Conservation (phyloP, 1,140 invertebrate species). For the Spodoptera litura region DNA sequence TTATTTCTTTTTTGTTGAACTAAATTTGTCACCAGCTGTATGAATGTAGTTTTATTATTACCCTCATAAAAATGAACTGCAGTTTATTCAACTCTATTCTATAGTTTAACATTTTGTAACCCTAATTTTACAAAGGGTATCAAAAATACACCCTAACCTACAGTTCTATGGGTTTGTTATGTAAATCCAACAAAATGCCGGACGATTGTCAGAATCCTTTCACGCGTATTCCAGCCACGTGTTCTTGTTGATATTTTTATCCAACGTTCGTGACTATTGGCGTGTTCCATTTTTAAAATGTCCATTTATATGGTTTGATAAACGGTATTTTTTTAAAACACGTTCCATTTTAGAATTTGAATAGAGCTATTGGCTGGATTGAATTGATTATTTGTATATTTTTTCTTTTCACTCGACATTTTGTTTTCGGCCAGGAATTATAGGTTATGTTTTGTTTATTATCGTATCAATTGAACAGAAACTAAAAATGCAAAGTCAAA, state of each 20-base stretch:
- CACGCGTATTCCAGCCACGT: slow-evolving; percentile 17
- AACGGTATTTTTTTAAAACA: slow-evolving; percentile 1
- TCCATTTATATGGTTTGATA: slow-evolving; percentile 45
- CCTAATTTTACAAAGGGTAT: neutral
- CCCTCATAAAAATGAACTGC: too few species aligned
- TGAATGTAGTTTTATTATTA: too few species aligned
- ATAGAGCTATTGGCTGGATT: neutral
- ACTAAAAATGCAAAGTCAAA: too few species aligned
- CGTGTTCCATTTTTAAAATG: slow-evolving; percentile 36
- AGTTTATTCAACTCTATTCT: neutral
- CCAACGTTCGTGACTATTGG: slow-evolving; percentile 24
- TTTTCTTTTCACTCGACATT: too few species aligned
- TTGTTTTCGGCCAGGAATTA: too few species aligned
- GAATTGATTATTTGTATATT: too few species aligned
- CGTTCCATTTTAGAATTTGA: slow-evolving; percentile 38
- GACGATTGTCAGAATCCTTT: slow-evolving; percentile 19
- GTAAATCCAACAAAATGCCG: neutral
- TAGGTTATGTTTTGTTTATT: too few species aligned
- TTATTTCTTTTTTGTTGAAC: too few species aligned
- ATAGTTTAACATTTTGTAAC: neutral
- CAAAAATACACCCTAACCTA: neutral
- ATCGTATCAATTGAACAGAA: too few species aligned
- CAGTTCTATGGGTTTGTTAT: slow-evolving; percentile 14
- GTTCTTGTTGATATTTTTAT: slow-evolving; percentile 34
- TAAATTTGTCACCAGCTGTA: too few species aligned